Conservation (phyloP, 1,140 invertebrate genomes). For the Halictus rubicundus region DNA sequence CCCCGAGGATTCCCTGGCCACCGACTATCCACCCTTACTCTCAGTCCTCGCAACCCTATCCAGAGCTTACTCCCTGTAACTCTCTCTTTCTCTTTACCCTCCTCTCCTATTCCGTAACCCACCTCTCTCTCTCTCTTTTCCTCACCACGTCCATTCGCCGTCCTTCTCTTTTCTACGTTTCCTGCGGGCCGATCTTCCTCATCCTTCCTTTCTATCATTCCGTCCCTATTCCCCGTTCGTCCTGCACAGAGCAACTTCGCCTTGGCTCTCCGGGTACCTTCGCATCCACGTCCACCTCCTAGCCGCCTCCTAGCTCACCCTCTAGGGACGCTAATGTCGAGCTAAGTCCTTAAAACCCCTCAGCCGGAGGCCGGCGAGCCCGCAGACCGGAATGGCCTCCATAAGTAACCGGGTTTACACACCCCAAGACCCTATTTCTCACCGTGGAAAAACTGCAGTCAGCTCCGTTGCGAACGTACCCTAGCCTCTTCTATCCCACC, state of each 20-base stretch:
- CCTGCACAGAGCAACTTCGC: slow-evolving; percentile 49
- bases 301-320: slow-evolving; percentile 58
- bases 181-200: slow-evolving; percentile 39
- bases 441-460: slow-evolving; percentile 75
- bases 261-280: slow-evolving; percentile 39
- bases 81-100: slow-evolving; percentile 64
- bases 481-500: slow-evolving; percentile 25
- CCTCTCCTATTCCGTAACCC: slow-evolving; percentile 48
- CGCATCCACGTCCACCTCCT: slow-evolving; percentile 55
- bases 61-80: slow-evolving; percentile 61
- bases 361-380: slow-evolving; percentile 69
- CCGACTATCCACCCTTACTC: slow-evolving; percentile 68
- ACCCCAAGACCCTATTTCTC: slow-evolving; percentile 78
- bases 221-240: slow-evolving; percentile 26
- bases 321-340: slow-evolving; percentile 77
- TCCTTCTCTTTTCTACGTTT: slow-evolving; percentile 29
- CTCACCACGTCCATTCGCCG: slow-evolving; percentile 3
- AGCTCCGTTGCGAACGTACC: slow-evolving; percentile 59
- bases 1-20: slow-evolving; percentile 55
- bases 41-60: slow-evolving; percentile 64
- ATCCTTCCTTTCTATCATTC: slow-evolving; percentile 52
- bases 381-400: slow-evolving; percentile 77
- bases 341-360: slow-evolving; percentile 79
- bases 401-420: slow-evolving; percentile 79
- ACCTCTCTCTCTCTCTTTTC: slow-evolving; percentile 57